Evolutionary conservation across 2,797 vertebrate genomes (phyloP).

Genomic region (Neosilurus mollespiculum): DNA sequence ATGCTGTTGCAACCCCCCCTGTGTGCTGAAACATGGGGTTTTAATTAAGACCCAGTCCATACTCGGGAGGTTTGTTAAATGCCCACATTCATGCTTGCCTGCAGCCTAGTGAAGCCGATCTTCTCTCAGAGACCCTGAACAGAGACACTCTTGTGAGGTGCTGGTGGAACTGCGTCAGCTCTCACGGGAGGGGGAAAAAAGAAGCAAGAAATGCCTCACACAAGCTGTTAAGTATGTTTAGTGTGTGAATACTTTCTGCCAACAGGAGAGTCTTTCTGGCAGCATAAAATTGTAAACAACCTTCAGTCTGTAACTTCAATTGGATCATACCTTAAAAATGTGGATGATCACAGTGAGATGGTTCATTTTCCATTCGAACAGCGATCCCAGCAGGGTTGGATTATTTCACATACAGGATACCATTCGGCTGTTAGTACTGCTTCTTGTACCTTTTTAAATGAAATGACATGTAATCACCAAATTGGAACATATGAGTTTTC

Average conservation of each 20-base stretch:
- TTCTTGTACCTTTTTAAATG: background rate
- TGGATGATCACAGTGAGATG: background rate
- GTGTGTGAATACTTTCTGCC: slow-evolving; percentile 55
- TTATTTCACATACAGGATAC: background rate
- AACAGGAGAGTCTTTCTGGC: slow-evolving; percentile 40
- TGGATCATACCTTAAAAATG: slow-evolving; percentile 29
- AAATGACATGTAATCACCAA: background rate
- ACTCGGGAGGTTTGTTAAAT: slow-evolving; percentile 63
- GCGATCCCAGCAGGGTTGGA: background rate
- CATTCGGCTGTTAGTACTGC: slow-evolving; percentile 2
- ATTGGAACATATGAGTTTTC: slow-evolving; percentile 21
- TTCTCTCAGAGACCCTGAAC: slow-evolving; percentile 64
- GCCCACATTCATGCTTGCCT: slow-evolving; percentile 71
- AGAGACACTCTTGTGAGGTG: slow-evolving; percentile 71
- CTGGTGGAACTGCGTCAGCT: slow-evolving; percentile 67
- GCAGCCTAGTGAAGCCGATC: slow-evolving; percentile 64
- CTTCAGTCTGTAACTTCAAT: slow-evolving; percentile 14
- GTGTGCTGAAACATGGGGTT: slow-evolving; percentile 60
- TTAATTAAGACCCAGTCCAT: slow-evolving; percentile 61
- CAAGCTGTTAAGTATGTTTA: slow-evolving; percentile 61
- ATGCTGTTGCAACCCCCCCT: slow-evolving; percentile 59
- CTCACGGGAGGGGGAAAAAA: slow-evolving; percentile 53
- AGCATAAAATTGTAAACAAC: slow-evolving; percentile 15
- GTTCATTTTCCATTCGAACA: slow-evolving; percentile 16
- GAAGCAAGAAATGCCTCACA: slow-evolving; percentile 59